A percentile compares a stretch with the other conserved stretches of the same genome.
Conservation (phyloP, 2,888 invertebrate genomes). For the Syrista parreyssii region DNA sequence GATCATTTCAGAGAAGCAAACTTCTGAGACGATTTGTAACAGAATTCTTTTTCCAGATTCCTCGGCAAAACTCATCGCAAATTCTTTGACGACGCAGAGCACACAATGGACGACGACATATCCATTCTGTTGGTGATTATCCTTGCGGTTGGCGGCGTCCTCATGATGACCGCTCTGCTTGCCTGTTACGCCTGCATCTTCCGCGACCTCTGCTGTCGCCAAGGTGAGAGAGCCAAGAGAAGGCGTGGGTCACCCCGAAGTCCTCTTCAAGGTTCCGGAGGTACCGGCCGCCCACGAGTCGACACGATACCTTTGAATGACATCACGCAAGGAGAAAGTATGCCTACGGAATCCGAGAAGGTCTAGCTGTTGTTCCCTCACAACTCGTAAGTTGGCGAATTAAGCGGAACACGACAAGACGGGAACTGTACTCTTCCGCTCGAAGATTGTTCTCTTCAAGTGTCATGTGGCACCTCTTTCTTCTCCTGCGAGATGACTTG, state of each 20-base stretch:
- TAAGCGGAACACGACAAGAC: too few species aligned
- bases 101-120: conserved; percentile 70
- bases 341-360: conserved; percentile 70
- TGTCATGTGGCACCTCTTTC: too few species aligned
- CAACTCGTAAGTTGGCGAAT: conserved; percentile 4
- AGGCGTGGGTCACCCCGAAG: conserved; percentile 58
- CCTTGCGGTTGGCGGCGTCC: conserved; percentile 71
- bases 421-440: too few species aligned
- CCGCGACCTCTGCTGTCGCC: conserved; percentile 72
- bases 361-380: conserved; percentile 29
- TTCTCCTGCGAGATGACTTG: too few species aligned
- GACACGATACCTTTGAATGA: conserved; percentile 74
- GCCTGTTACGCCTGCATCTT: conserved; percentile 77
- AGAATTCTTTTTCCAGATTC: too few species aligned
- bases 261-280: conserved; percentile 55
- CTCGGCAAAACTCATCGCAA: too few species aligned
- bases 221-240: conserved; percentile 63
- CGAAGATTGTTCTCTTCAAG: too few species aligned
- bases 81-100: conserved; percentile 10
- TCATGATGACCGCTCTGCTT: conserved; percentile 72
- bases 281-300: conserved; percentile 48
- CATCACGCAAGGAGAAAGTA: conserved; percentile 71
- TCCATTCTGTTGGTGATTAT: conserved; percentile 72
- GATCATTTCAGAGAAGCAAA: too few species aligned
- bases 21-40: too few species aligned